phyloP scores from a whole-genome alignment of 2,797 vertebrate genomes.

The Siniperca scherzeri region DNA sequence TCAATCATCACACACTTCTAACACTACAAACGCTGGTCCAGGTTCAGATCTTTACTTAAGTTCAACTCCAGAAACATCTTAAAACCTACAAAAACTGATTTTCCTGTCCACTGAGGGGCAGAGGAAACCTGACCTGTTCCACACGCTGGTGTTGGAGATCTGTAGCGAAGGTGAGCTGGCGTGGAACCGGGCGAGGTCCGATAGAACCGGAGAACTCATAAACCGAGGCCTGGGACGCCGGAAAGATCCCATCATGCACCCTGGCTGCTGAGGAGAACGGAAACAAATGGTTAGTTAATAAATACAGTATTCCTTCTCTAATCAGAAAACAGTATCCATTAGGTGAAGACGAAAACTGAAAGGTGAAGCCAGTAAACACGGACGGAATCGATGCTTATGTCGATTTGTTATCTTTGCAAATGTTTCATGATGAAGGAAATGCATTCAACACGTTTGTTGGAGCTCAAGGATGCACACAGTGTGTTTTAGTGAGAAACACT shows the following conservation, averaged over 20 bases:
- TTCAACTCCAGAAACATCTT: not conserved
- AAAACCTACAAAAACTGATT: not conserved
- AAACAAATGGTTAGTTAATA: not conserved
- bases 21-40: not conserved
- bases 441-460: too few relatives aligned
- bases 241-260: constrained; percentile 91
- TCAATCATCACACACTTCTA: not conserved
- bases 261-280: constrained; percentile 36
- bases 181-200: constrained; percentile 93
- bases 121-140: constrained; percentile 90
- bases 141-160: constrained; percentile 92
- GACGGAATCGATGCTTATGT: too few relatives aligned
- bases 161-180: constrained; percentile 89
- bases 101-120: too few relatives aligned
- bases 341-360: too few relatives aligned
- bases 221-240: constrained; percentile 92
- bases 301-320: not conserved
- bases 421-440: too few relatives aligned
- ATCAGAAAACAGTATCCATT: not conserved
- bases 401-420: too few relatives aligned
- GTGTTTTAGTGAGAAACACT: too few relatives aligned
- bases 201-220: constrained; percentile 97
- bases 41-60: not conserved
- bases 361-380: too few relatives aligned
- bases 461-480: too few relatives aligned